phyloP scores from a whole-genome alignment of 1,140 invertebrate genomes.

The Cyrtorhinus lividipennis region DNA sequence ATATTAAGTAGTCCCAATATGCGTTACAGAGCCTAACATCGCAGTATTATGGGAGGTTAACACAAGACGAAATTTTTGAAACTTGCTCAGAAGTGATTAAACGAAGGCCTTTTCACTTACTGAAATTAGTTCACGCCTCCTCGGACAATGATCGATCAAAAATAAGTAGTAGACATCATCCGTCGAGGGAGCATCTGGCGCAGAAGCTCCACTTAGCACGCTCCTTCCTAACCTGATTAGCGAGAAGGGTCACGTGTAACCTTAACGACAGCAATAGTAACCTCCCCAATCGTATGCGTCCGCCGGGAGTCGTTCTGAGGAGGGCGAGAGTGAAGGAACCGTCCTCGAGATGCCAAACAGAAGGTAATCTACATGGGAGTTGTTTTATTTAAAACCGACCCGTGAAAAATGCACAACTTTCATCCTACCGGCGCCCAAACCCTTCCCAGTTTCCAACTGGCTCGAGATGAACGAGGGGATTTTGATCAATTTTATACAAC shows the following conservation, averaged over 20 bases:
- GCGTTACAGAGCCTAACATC: too few relatives aligned
- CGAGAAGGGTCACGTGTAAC: constrained; percentile 1
- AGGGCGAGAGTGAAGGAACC: neutral
- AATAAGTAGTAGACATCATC: neutral
- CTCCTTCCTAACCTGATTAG: neutral
- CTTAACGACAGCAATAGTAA: constrained; percentile 1
- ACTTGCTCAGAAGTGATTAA: too few relatives aligned
- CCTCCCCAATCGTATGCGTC: neutral
- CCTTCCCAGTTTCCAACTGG: neutral
- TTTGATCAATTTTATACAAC: constrained; percentile 10
- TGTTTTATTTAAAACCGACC: neutral
- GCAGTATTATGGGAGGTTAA: too few relatives aligned
- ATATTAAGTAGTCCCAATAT: too few relatives aligned
- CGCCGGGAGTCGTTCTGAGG: neutral
- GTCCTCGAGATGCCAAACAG: neutral
- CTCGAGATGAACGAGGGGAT: constrained; percentile 1
- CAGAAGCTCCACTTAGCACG: neutral
- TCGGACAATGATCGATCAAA: neutral
- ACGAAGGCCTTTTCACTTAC: neutral
- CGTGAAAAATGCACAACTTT: neutral
- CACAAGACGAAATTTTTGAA: too few relatives aligned
- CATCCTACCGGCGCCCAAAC: neutral
- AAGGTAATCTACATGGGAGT: constrained; percentile 2
- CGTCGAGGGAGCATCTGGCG: neutral
- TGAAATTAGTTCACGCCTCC: neutral